Evolutionary conservation across 2,797 vertebrate species (phyloP).

Genomic region (Eulemur coronatus): DNA sequence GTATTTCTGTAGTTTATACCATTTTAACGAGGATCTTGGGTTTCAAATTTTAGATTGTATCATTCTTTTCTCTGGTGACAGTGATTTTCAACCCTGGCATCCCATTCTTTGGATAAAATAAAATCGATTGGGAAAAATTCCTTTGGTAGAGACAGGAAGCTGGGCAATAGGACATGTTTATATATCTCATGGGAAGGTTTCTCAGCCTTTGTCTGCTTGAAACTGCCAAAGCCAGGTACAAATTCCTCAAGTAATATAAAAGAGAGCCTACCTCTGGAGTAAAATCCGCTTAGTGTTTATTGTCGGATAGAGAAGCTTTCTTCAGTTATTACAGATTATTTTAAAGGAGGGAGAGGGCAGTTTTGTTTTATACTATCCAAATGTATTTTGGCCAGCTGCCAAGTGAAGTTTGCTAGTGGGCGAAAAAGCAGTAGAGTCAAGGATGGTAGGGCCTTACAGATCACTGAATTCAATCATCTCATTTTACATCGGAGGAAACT

Average conservation of each 20-base stretch:
- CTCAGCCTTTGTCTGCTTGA: not conserved
- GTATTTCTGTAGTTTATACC: not conserved
- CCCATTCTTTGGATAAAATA: constrained; percentile 1
- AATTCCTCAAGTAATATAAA: not conserved
- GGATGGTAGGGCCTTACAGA: not conserved
- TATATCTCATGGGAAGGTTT: not conserved
- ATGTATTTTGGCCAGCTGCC: not conserved
- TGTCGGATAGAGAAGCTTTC: not conserved
- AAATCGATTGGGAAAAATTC: not conserved
- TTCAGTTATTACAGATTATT: not conserved
- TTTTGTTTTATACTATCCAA: not conserved
- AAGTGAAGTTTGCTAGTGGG: not conserved
- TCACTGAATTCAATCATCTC: not conserved
- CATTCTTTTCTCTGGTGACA: not conserved
- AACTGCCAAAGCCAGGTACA: not conserved
- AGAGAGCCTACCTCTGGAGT: not conserved
- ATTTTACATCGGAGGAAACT: not conserved
- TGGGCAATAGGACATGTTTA: not conserved
- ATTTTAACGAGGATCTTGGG: not conserved
- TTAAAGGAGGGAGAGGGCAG: not conserved
- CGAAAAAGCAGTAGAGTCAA: not conserved
- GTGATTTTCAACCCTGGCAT: not conserved
- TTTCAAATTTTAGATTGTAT: not conserved
- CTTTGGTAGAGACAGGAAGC: not conserved
- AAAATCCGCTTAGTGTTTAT: not conserved